Conservation (phyloP, 2,797 vertebrate species). For the Enteromius trimaculatus region DNA sequence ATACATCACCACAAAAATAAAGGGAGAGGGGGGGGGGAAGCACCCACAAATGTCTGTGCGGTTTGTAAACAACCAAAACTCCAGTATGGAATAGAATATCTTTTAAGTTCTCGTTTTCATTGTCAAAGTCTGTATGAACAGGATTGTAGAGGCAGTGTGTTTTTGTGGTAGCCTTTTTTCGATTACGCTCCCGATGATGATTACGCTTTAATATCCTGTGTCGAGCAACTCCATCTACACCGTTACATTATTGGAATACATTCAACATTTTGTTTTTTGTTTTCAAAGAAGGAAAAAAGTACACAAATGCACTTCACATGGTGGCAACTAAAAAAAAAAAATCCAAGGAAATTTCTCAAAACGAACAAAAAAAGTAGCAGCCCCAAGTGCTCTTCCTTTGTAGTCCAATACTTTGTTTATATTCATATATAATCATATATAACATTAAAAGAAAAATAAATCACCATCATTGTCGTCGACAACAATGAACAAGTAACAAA, state of each 20-base stretch:
- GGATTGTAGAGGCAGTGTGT: conserved; percentile 86
- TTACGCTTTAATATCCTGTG: conserved; percentile 77
- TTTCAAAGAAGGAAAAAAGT: conserved; percentile 74
- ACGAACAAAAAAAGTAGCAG: conserved; percentile 80
- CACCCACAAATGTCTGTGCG: conserved; percentile 80
- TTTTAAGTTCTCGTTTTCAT: conserved; percentile 74
- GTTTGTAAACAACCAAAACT: conserved; percentile 87
- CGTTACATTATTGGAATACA: conserved; percentile 83
- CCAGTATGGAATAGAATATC: conserved; percentile 84
- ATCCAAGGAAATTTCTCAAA: conserved; percentile 68
- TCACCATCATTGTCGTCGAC: conserved; percentile 79
- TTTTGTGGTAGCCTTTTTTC: conserved; percentile 73
- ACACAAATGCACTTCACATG: conserved; percentile 80
- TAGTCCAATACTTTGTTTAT: conserved; percentile 86
- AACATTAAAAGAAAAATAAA: conserved; percentile 72
- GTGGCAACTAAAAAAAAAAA: conserved; percentile 78
- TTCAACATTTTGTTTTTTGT: conserved; percentile 80
- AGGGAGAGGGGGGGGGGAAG: conserved; percentile 61
- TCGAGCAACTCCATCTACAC: conserved; percentile 75
- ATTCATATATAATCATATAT: conserved; percentile 74
- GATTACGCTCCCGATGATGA: conserved; percentile 67
- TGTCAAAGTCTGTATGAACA: conserved; percentile 77
- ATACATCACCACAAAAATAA: conserved; percentile 54
- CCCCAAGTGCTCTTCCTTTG: conserved; percentile 84
- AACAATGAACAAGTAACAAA: conserved; percentile 84